phyloP scores from a whole-genome alignment of 2,797 vertebrate species.

The Morelia viridis region DNA sequence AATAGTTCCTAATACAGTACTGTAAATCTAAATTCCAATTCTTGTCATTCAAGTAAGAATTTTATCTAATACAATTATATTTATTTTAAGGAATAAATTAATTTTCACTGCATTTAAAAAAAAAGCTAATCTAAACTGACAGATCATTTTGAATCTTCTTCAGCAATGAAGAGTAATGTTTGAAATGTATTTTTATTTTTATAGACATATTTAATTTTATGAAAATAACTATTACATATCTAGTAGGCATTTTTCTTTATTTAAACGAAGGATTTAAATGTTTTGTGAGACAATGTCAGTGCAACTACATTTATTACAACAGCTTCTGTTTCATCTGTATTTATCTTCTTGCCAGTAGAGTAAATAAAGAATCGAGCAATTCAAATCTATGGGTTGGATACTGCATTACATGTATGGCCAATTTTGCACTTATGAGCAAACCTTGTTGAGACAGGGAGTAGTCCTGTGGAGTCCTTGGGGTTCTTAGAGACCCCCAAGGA shows the following conservation, averaged over 20 bases:
- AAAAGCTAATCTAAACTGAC: background rate
- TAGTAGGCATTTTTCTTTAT: too few species aligned
- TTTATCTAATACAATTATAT: too few species aligned
- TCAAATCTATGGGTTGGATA: background rate
- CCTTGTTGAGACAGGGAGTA: background rate
- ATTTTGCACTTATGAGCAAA: background rate
- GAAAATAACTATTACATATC: background rate
- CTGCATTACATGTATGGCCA: rapidly evolving
- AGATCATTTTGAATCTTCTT: background rate
- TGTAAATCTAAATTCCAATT: background rate
- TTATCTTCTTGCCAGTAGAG: background rate
- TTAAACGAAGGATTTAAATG: too few species aligned
- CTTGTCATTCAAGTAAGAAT: background rate
- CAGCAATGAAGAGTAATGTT: background rate
- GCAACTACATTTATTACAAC: too few species aligned
- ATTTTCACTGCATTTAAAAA: background rate
- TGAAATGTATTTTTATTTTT: background rate
- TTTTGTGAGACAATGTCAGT: too few species aligned
- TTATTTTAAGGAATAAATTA: background rate
- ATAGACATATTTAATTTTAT: background rate
- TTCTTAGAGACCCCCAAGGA: background rate
- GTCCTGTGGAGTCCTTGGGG: too few species aligned
- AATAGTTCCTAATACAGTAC: too few species aligned
- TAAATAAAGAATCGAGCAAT: background rate
- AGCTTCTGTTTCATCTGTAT: too few species aligned